Conservation (phyloP, 2,113 vertebrate genomes). For the Leptosomus discolor region DNA sequence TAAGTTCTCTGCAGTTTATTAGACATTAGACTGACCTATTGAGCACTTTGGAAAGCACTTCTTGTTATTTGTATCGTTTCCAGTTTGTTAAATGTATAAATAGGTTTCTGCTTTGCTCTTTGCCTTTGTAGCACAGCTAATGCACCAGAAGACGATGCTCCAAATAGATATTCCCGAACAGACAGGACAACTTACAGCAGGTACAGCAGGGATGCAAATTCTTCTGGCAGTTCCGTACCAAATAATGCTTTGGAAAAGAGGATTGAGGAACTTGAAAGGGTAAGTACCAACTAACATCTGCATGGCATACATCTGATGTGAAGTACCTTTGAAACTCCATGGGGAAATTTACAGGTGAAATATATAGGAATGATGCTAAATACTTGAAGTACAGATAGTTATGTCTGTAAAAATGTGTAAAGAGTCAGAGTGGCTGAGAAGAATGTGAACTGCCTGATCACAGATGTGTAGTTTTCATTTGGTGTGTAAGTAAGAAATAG, state of each 20-base stretch:
- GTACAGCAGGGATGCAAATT: slow-evolving; percentile 77
- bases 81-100: background rate
- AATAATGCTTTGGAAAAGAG: slow-evolving; percentile 84
- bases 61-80: background rate
- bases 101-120: background rate
- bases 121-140: slow-evolving; percentile 66
- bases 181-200: slow-evolving; percentile 77
- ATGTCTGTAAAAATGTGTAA: background rate
- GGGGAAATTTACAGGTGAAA: background rate
- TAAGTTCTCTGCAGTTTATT: background rate
- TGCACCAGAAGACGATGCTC: slow-evolving; percentile 81
- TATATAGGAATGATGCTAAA: background rate
- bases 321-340: background rate
- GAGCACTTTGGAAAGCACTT: background rate
- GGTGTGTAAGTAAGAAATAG: background rate
- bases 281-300: slow-evolving; percentile 34
- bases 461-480: background rate
- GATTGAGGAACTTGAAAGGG: slow-evolving; percentile 94
- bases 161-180: slow-evolving; percentile 72
- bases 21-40: background rate
- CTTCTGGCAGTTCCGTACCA: slow-evolving; percentile 65
- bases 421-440: background rate
- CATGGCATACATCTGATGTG: background rate
- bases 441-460: background rate
- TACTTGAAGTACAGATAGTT: background rate